Evolutionary conservation across 2,113 vertebrate genomes (phyloP), one percentile per base, ranked within the genome.

Genomic region (Sinocyclocheilus anshuiensis): DNA sequence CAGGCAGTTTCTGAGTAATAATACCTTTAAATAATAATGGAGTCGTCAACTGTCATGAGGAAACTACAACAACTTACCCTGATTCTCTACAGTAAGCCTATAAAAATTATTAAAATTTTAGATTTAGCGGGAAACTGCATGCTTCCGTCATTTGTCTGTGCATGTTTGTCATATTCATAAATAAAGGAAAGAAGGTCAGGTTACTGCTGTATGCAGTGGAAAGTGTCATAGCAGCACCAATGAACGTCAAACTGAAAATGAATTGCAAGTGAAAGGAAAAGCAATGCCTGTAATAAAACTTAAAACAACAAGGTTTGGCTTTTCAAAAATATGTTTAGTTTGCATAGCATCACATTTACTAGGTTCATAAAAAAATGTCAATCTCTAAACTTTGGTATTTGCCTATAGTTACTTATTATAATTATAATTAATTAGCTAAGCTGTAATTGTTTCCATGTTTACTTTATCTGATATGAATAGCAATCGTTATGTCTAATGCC

Each of bases 1-100:
- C n/a, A 75, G 55, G 36, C 71, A 48, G 69, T 63, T 84, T 87
- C 12, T 65, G 29, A 81, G 50, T 83, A 83, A 88, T 11, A 50
- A 55, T 83, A 72, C 67, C 16, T 71, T 55, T 50, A 45, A 65
- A 6, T 77, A 53, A 77, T 50, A 26, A 67, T 26, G 69, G 71
- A 67, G 33, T 78, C 36, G 10, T 69, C 22, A 83, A 67, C 53
- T 63, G 67, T 29, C 80, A 67, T 39, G n/a, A 67, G 55, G 77
- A 65, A 65, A 63, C 59, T 81, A 24, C 11, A 24, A 24, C 59
- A 24, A 6, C 22, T 65, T 65, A 12, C 11, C 24, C 1, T 13
- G n/a, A 13, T 13, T 65, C 65, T 18, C 15, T 33, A 33, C 15
- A 18, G 65, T 33, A 36, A 69, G 29, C 65, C 65, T 67, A 9